Evolutionary conservation across 2,888 invertebrate species (phyloP), one percentile per base, ranked within the genome.

Genomic region (Hyppa rectilinea): DNA sequence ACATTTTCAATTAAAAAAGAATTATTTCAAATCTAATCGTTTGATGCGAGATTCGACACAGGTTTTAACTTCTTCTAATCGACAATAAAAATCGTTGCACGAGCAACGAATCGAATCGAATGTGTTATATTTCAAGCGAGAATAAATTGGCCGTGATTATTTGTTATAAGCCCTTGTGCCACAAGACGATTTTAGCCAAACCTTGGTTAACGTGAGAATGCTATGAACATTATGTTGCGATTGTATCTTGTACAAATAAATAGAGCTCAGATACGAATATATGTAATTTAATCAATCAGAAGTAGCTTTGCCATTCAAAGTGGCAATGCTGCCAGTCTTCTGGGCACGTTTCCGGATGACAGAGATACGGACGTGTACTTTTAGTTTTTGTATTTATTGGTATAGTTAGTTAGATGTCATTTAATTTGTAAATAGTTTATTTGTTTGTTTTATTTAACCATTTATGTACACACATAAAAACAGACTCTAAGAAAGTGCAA

Each of bases 21-120:
- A 66, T 77, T 34, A 79, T 74, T 58, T 73, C 29, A 58, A 76
- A 73, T 73, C 49, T 12, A 78, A 58, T 58, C 36, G 26, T 78
- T 29, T n/a, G 53, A 72, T 62, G 26, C 43, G 43, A 61, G 29
- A 67, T 74, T 74, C 47, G 75, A n/a, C 20, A 45, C 67, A 67
- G 40, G 50, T 50, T 23, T 60, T 50, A 59, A 59, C 20, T 71
- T 47, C 20, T 31, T 61, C 2, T 76, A 62, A 80, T 64, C 47
- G 63, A 80, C 56, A 52, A 61, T 61, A 63, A 64, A 63, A 68
- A 52, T 49, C 2, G 20, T 34, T 49, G 45, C 47, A 9, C 43
- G 31, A 74, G n/a, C 45, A 23, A 29, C 40, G 34, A 74, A 29
- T 60, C 29, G 34, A 59, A 62, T 79, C 23, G 49, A 66, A 74